Evolutionary conservation across 2,888 invertebrate genomes (phyloP).

Genomic region (Drosophila cyrtoloma): DNA sequence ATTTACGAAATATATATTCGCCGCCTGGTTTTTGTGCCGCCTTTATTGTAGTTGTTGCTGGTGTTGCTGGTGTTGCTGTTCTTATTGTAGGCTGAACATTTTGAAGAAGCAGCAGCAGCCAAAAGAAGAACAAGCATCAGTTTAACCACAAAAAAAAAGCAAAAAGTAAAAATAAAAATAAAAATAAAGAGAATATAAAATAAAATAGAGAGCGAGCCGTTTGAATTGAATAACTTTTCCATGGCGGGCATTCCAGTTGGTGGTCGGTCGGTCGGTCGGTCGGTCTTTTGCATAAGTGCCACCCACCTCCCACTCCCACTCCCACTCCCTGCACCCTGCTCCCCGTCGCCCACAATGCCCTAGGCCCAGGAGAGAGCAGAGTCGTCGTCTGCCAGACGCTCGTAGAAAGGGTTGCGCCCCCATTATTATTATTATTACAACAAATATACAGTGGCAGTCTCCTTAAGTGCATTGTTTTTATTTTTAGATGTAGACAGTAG

Average conservation of each 20-base stretch:
- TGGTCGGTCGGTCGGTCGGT: conserved; percentile 12
- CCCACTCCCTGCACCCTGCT: background rate
- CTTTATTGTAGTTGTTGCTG: conserved; percentile 5
- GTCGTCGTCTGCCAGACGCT: conserved; percentile 56
- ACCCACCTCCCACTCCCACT: conserved; percentile 22
- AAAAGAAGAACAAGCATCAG: conserved; percentile 7
- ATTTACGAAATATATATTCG: conserved; percentile 68
- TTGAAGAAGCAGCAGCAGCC: conserved; percentile 26
- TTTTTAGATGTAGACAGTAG: background rate
- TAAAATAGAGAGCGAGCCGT: conserved; percentile 25
- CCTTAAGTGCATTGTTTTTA: background rate
- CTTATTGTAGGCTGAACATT: conserved; percentile 27
- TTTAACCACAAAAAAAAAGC: conserved; percentile 13
- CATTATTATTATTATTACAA: conserved; percentile 49
- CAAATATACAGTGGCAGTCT: conserved; percentile 15
- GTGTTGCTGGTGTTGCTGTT: conserved; percentile 8
- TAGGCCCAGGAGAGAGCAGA: conserved; percentile 25
- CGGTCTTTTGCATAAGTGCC: conserved; percentile 55
- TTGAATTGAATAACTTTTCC: conserved; percentile 70
- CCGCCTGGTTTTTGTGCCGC: conserved; percentile 31
- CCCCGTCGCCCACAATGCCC: background rate
- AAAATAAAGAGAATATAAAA: conserved; percentile 10
- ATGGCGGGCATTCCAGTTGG: conserved; percentile 18
- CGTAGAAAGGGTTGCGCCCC: conserved; percentile 60
- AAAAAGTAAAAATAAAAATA: background rate